Base-by-base conservation (phyloP, 2,888 invertebrate genomes). In the Epirrita christyi region DNA sequence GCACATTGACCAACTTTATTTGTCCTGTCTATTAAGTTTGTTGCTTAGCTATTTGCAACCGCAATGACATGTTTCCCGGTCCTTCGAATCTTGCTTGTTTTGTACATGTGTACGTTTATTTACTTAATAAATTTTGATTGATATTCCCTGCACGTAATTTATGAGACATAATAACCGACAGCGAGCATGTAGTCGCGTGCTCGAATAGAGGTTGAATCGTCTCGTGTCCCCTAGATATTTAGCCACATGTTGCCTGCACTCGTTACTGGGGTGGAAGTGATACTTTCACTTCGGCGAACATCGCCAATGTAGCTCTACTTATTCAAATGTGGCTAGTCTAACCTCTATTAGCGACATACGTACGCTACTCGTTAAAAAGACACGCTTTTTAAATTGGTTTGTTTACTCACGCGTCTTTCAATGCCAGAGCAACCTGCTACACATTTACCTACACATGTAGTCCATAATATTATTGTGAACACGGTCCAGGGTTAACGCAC, bases 401-500 rank as follows among this genome's bases (percentile, higher is more conserved):
- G 81, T 86, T 85, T 86, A 85, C 79, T 71, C 61, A 63, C 72
- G 32, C 8, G 70, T 79, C 75, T 78, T 77, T 81, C 81, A 76
- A 74, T 80, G 73, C 73, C 71, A 66, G 72, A 75, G 73, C 76
- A 80, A 80, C 80, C 80, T 78, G 80, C 64, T 61, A 32, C 9
- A 32, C 29, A 21, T 21, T 21, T 21, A 21, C 21, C 66, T 65
- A 81, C 76, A 79, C 72, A 75, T 83, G 81, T 80, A 81, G 78
- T 79, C 65, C 54, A 49, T 64, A 70, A 73, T 76, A 80, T 82
- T 82, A 80, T 79, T 76, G 80, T 79, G 76, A 78, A 75, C 75
- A 76, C 66, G 75, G 70, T 68, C 75, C 73, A 74, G 76, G 88
- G 85, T 87, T 76, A 85, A 84, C 75, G 88, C 77, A 84, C 87